Base-by-base conservation (phyloP, 2,888 invertebrate species). In the Hemistola chrysoprasaria region DNA sequence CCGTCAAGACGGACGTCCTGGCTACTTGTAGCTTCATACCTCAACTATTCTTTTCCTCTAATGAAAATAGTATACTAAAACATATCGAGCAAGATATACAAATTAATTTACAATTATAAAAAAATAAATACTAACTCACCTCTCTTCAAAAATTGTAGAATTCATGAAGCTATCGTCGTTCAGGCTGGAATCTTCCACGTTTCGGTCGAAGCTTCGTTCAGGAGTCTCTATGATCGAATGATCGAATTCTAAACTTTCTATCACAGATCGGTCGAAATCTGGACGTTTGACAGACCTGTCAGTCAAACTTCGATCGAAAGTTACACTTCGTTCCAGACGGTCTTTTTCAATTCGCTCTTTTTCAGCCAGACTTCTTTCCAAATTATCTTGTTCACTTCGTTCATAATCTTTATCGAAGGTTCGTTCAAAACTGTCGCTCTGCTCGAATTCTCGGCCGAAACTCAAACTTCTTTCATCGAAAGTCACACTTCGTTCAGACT, bases 121-220 rank as follows among this genome's bases (percentile, higher is more conserved):
- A n/a, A n/a, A n/a, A n/a, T n/a, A n/a, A n/a, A n/a, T n/a, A 28
- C 24, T 27, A 32, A 66, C 80, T 72, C 0, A 87, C 87, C 84
- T 83, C 24, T 87, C 87, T 6, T 87, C 87, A 51, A 71, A 87
- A 8, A 77, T 65, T 8, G 74, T 72, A 2, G 81, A 78, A 24
- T 64, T 78, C 47, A 78, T 71, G 34, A 75, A 73, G 8, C 73
- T 74, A 29, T 83, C 83, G 30, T 82, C 82, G 1, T 72, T 50
- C 9, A 71, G 46, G 35, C 75, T 78, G 22, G 64, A 56, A 22
- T 79, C 81, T 1, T 76, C 81, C 25, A 62, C 38, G 10, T 51
- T 56, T 26, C 59, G 54, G 8, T 68, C 65, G 5, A 47, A 59
- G 3, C 34, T 25, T 9, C 42, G 38, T 2, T 39, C 42, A 28